Evolutionary conservation across 2,888 invertebrate genomes (phyloP), one percentile per base, ranked within the genome.

Genomic region (Platycheirus albimanus): DNA sequence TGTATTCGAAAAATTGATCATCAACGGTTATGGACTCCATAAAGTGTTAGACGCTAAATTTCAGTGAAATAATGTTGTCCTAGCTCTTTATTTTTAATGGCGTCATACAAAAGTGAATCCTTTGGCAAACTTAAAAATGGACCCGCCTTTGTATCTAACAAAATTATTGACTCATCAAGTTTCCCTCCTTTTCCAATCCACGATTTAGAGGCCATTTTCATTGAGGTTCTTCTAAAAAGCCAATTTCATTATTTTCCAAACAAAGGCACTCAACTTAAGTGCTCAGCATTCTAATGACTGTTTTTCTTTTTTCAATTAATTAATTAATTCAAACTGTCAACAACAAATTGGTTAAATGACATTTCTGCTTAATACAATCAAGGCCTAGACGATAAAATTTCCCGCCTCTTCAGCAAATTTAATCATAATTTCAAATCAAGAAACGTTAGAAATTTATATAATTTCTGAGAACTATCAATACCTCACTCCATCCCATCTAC

Each of bases 361-460:
- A 64, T 45, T 79, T 72, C 13, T 20, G 67, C 61, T 67, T n/a
- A 66, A 79, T 47, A 74, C 52, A 54, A 74, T 74, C 74, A 61
- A 51, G 17, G 7, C 13, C 20, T 38, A 54, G 45, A 58, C 58
- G 24, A 75, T 79, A 33, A 63, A 69, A 74, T 20, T 45, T 17
- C 11, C 7, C n/a, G 51, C 3, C 45, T 7, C 52, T 30, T 45
- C 17, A 45, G 28, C 45, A 51, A 71, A 13, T 71, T 71, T 51
- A n/a, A 47, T 20, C 64, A 52, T 61, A 70, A 76, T 71, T 66
- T 51, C 77, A 47, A 61, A 66, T 66, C 45, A 45, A 61, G 51
- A n/a, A n/a, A 28, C 52, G 15, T n/a, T 24, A 10, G 51, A 75
- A 24, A 43, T n/a, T n/a, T n/a, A n/a, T 43, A 61, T 20, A 45